phyloP scores from a whole-genome alignment of 2,797 vertebrate genomes.

The Numenius phaeopus region DNA sequence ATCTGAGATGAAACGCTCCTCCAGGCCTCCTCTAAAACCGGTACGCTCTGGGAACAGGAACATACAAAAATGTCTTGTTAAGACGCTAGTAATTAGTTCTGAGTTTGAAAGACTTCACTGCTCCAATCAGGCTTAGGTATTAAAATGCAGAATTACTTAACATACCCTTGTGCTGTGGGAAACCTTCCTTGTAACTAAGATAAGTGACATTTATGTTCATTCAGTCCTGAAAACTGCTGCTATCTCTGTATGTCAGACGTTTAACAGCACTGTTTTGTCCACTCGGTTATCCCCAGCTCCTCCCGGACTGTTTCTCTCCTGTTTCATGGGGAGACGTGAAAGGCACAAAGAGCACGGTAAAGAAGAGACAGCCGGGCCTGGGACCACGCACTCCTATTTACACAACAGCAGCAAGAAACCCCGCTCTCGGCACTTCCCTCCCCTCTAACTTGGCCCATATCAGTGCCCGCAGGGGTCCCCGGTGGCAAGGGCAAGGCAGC shows the following conservation, averaged over 20 bases:
- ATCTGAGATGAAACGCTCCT: neutral
- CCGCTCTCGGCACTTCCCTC: rapidly evolving
- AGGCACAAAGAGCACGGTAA: rapidly evolving
- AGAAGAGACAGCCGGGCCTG: rapidly evolving
- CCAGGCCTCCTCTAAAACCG: neutral
- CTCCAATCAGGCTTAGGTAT: neutral
- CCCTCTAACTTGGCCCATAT: rapidly evolving
- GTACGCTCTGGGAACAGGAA: neutral
- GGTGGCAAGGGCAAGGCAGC: rapidly evolving
- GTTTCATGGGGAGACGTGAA: rapidly evolving
- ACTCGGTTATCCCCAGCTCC: rapidly evolving
- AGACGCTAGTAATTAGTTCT: neutral
- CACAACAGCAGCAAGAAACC: rapidly evolving
- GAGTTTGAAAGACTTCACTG: neutral
- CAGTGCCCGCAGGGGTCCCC: rapidly evolving
- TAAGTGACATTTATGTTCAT: rapidly evolving
- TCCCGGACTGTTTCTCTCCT: rapidly evolving
- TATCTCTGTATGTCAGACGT: rapidly evolving
- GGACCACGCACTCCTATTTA: rapidly evolving
- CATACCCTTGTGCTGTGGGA: neutral
- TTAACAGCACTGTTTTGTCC: rapidly evolving
- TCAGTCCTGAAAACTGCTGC: neutral
- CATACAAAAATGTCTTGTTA: neutral
- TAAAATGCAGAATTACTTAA: neutral
- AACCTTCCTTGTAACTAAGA: neutral